Evolutionary conservation across 2,113 vertebrate species (phyloP).

Genomic region (Rhinopomastus cyanomelas): DNA sequence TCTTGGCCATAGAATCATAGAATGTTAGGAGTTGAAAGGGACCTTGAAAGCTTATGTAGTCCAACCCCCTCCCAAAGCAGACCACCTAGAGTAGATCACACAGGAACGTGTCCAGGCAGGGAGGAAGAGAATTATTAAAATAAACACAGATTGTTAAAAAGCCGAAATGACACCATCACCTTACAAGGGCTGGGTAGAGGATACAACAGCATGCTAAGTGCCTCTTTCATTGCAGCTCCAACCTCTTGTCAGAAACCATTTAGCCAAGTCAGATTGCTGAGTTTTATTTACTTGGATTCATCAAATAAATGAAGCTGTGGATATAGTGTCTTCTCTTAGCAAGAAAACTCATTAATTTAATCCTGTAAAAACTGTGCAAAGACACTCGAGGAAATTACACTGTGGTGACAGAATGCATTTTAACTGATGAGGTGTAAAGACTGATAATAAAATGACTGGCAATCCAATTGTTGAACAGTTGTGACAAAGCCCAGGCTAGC

Average conservation of each 20-base stretch:
- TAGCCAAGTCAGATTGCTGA: neutral
- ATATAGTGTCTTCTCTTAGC: neutral
- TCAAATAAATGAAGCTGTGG: constrained; percentile 14
- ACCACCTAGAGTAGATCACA: too few relatives aligned
- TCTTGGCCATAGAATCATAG: neutral
- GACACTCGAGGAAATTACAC: constrained; percentile 20
- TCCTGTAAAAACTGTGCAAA: neutral
- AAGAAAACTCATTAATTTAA: constrained; percentile 22
- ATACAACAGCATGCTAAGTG: neutral
- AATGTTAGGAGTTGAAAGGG: too few relatives aligned
- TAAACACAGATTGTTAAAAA: neutral
- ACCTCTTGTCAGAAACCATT: constrained; percentile 15
- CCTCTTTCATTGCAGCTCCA: neutral
- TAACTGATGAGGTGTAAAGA: constrained; percentile 14
- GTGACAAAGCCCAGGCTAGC: neutral
- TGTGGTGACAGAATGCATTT: neutral
- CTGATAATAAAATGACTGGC: constrained; percentile 38
- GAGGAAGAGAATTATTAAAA: constrained; percentile 6
- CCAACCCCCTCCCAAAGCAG: too few relatives aligned
- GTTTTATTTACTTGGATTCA: neutral
- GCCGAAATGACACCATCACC: neutral
- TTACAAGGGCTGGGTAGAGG: neutral
- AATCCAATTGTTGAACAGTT: neutral
- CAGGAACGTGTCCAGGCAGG: too few relatives aligned
- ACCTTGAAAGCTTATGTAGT: too few relatives aligned